Conservation (phyloP, 2,113 vertebrate genomes). For the Synodontis membranacea region DNA sequence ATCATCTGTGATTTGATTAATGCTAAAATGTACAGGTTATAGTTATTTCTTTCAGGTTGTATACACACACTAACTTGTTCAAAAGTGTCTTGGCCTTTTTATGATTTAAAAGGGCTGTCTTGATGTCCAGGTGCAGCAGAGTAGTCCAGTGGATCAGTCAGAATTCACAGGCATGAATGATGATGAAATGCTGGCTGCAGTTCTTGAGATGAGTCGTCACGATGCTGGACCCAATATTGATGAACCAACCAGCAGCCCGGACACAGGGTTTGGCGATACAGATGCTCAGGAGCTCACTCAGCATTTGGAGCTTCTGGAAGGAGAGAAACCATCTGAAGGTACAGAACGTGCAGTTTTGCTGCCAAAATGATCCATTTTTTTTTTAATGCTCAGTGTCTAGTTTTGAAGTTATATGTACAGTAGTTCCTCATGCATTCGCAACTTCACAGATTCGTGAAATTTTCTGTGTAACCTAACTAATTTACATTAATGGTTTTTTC, state of each 20-base stretch:
- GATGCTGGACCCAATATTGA: slow-evolving; percentile 76
- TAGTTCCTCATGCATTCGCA: no score
- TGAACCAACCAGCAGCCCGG: slow-evolving; percentile 87
- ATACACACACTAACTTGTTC: background rate
- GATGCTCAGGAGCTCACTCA: slow-evolving; percentile 85
- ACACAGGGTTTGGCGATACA: slow-evolving; percentile 92
- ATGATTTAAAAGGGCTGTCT: background rate
- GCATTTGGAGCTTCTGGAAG: slow-evolving; percentile 78
- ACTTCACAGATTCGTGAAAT: no score
- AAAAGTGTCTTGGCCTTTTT: background rate
- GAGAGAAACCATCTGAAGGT: slow-evolving; percentile 81
- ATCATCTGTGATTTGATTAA: background rate
- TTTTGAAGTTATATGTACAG: background rate
- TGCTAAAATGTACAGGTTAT: background rate
- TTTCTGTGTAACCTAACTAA: no score
- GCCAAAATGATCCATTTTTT: background rate
- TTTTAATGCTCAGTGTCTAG: background rate
- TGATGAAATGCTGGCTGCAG: slow-evolving; percentile 90
- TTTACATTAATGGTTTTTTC: no score
- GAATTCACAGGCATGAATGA: slow-evolving; percentile 86
- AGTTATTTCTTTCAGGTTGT: background rate
- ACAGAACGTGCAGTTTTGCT: background rate
- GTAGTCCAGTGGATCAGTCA: slow-evolving; percentile 54
- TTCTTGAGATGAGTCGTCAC: slow-evolving; percentile 88
- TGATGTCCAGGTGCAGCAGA: slow-evolving; percentile 50